Base-by-base conservation (phyloP, 2,888 invertebrate genomes). In the Epirrhoe alternata region DNA sequence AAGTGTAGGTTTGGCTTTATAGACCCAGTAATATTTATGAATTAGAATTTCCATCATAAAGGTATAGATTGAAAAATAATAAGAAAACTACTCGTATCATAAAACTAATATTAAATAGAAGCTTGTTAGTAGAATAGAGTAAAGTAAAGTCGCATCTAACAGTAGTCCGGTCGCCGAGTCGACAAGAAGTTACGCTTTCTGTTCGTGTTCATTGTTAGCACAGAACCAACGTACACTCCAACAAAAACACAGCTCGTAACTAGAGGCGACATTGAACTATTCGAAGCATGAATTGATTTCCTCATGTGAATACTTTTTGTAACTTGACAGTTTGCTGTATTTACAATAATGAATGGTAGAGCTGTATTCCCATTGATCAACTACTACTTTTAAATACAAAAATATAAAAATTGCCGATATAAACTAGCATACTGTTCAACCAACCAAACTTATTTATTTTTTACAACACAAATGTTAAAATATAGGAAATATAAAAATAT, bases 131-230 rank as follows among this genome's bases (percentile, higher is more conserved):
- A 55, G 50, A 16, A 51, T 51, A 51, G 31, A 0, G 8, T 16
- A 53, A 64, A 54, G 58, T 38, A 42, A 55, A 64, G 17, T 54
- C 63, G 38, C 69, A 71, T 70, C 68, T 72, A 73, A 77, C 59
- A 55, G 42, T 51, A 55, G 63, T 67, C 68, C 62, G 47, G 52
- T 53, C 53, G 53, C 56, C 57, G 55, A 64, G 72, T 62, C 64
- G 47, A 69, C 61, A 58, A 69, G 66, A 77, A 78, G 82, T 80
- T 79, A 80, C 85, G 85, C 85, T 85, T 85, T 85, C 85, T 85
- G 80, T 78, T 70, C 83, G 81, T 82, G 79, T 75, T 77, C 74
- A 81, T 82, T 74, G 82, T 80, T 80, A 79, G 57, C 71, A 35
- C 62, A 55, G 70, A 73, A 73, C 73, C 74, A 76, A 68, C 73